phyloP scores from a whole-genome alignment of 2,888 invertebrate species.

The Crematogaster levior region DNA sequence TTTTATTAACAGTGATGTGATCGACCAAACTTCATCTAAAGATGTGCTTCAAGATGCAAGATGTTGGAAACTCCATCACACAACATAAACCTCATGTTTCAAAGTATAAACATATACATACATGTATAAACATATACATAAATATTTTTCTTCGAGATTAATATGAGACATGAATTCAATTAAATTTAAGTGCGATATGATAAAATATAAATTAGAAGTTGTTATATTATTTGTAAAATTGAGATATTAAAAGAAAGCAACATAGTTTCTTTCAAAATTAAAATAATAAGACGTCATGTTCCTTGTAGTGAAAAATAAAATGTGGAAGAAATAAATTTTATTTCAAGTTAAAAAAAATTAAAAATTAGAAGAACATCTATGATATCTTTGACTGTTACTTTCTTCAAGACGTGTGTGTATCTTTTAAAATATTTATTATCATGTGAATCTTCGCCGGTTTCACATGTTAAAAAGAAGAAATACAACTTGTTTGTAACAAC shows the following conservation, averaged over 20 bases:
- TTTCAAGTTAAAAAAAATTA: neutral
- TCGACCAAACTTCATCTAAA: neutral
- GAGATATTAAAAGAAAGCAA: neutral
- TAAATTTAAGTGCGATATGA: neutral
- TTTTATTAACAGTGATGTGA: neutral
- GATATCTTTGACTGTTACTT: neutral
- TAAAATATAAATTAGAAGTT: neutral
- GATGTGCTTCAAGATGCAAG: constrained; percentile 22
- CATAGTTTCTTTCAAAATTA: neutral
- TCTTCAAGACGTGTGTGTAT: neutral
- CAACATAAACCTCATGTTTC: neutral
- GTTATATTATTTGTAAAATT: neutral
- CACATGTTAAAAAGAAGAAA: neutral
- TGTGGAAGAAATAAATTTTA: neutral
- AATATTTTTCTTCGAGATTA: neutral
- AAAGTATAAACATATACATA: neutral
- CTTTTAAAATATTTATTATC: neutral
- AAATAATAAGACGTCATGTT: neutral
- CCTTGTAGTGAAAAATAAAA: neutral
- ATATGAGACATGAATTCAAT: neutral
- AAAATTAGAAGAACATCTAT: neutral
- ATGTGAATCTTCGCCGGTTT: neutral
- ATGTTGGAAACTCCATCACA: neutral
- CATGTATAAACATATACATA: neutral
- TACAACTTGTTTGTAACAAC: neutral